Evolutionary conservation across 2,113 vertebrate species (phyloP).

Genomic region (Dipodomys ordii): DNA sequence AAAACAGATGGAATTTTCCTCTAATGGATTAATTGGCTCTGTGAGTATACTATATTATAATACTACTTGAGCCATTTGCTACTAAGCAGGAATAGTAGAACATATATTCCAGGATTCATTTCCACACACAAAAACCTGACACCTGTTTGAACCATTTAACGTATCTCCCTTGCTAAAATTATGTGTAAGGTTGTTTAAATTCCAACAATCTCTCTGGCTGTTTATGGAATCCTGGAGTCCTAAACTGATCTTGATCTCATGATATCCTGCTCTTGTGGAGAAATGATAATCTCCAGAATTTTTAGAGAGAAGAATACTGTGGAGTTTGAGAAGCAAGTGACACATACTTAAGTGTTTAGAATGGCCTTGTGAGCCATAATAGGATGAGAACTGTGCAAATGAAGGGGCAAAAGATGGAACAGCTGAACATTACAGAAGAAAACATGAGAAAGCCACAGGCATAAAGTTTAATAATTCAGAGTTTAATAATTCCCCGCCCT

Average conservation of each 20-base stretch:
- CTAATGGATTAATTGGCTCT: conserved; percentile 87
- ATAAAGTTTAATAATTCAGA: background rate
- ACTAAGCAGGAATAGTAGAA: conserved; percentile 75
- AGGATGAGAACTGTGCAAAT: background rate
- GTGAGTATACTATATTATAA: conserved; percentile 78
- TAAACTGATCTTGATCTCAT: conserved; percentile 49
- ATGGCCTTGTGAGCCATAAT: background rate
- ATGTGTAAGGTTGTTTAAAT: conserved; percentile 63
- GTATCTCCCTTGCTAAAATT: conserved; percentile 74
- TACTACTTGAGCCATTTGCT: conserved; percentile 80
- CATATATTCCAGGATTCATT: conserved; percentile 72
- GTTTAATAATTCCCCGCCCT: background rate
- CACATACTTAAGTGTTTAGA: background rate
- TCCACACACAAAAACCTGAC: conserved; percentile 53
- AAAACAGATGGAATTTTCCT: conserved; percentile 82
- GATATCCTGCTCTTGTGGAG: conserved; percentile 63
- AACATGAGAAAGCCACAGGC: background rate
- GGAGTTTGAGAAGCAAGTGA: conserved; percentile 68
- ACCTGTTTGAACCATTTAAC: conserved; percentile 78
- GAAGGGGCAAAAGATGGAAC: background rate
- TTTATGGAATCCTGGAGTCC: conserved; percentile 70
- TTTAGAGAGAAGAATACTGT: conserved; percentile 63
- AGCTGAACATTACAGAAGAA: background rate
- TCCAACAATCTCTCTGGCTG: conserved; percentile 66
- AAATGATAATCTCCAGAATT: conserved; percentile 60